Evolutionary conservation across 2,113 vertebrate species (phyloP), one percentile per base, ranked within the genome.

Genomic region (Callaeas wilsoni): DNA sequence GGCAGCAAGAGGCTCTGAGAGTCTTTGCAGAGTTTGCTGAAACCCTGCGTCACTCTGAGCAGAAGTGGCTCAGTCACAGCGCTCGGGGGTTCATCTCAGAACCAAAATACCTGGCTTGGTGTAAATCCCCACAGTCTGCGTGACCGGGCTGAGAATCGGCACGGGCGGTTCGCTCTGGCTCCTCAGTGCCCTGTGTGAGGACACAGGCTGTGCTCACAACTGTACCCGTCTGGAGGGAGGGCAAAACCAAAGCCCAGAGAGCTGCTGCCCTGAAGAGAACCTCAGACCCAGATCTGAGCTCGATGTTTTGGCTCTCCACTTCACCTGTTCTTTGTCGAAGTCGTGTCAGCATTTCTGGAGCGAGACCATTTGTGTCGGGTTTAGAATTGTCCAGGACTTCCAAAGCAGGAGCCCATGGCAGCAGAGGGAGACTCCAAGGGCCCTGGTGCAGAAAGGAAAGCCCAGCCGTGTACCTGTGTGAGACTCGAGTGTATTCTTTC

Each of bases 1-100:
- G 84, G 87, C 89, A 92, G 64, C 65, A 68, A 64, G 57, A 81
- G 53, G 62, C 29, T 94, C 65, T 47, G 42, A 53, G 55, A 90
- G 86, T 30, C 67, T 86, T 73, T 50, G 10, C 9, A 68, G 22
- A 11, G 33, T 63, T 81, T 63, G 63, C 52, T 84, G 81, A 65
- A 81, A 32, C 8, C 6, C 52, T 39, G 1, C 63, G 39, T 74
- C 14, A 3, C 13, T 17, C 17, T 8, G 30, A 35, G 56, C 60
- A 49, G 57, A 47, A 87, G 77, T 15, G n/a, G 68, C 27, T 84
- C n/a, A 32, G 32, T 14, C 42, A 14, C 62, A 12, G 78, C 8
- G 8, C 20, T 78, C 41, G n/a, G 80, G n/a, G 52, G 19, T 4
- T 68, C 62, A 6, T 21, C 73, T 75, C 68, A 32, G 33, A 67